Conservation (phyloP, 2,888 invertebrate genomes). For the Eudemis profundana region DNA sequence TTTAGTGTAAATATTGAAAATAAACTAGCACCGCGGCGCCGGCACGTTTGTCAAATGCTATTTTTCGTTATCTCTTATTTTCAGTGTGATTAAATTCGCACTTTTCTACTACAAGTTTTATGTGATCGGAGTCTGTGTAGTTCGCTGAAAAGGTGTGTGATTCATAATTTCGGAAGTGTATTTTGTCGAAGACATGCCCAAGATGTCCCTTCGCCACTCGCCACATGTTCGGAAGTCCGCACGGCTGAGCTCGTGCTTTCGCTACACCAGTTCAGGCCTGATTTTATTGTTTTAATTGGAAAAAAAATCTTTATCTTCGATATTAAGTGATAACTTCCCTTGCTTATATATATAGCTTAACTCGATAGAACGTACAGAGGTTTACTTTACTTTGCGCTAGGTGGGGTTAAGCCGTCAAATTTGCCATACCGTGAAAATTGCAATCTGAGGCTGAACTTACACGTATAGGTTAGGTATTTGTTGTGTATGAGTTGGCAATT, state of each 20-base stretch:
- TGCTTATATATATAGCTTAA: constrained; percentile 22
- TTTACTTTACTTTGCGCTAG: constrained; percentile 62
- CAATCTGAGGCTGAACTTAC: constrained; percentile 38
- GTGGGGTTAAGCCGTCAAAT: constrained; percentile 76
- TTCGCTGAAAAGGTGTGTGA: constrained; percentile 58
- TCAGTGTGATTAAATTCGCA: constrained; percentile 63
- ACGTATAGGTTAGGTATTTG: constrained; percentile 45
- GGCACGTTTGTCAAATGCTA: constrained; percentile 82
- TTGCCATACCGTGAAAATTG: constrained; percentile 39
- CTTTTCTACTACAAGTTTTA: constrained; percentile 51
- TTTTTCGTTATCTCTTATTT: constrained; percentile 65
- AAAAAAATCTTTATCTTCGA: constrained; percentile 46
- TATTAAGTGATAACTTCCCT: constrained; percentile 35
- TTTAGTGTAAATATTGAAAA: constrained; percentile 75
- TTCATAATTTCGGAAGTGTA: constrained; percentile 61
- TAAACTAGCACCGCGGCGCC: constrained; percentile 73
- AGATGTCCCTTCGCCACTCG: constrained; percentile 71
- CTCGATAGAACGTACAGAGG: constrained; percentile 46
- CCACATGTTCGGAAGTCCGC: constrained; percentile 79
- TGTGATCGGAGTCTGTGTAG: constrained; percentile 59
- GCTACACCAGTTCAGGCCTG: constrained; percentile 58
- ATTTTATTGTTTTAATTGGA: constrained; percentile 49
- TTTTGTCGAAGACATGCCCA: constrained; percentile 65
- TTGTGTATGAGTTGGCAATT: constrained; percentile 47
- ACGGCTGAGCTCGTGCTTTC: constrained; percentile 58